phyloP scores from a whole-genome alignment of 2,888 invertebrate species.

The Nemotelus pantherinus region DNA sequence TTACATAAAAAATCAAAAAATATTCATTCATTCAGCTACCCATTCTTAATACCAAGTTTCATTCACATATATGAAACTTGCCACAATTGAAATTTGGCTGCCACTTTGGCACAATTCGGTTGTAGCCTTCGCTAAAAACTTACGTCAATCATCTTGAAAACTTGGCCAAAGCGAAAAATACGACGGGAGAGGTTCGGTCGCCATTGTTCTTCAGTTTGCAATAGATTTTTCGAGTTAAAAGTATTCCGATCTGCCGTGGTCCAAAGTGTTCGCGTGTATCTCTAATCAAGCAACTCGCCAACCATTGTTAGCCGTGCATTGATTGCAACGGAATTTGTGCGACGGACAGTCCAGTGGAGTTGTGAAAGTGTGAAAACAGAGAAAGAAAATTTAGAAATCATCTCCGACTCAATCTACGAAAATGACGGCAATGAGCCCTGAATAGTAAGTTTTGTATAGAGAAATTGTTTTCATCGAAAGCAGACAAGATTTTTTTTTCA shows the following conservation, averaged over 20 bases:
- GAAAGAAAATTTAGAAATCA: constrained; percentile 28
- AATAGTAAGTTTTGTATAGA: constrained; percentile 73
- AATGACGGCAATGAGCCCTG: constrained; percentile 77
- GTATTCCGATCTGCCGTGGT: constrained; percentile 20
- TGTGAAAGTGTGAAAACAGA: constrained; percentile 40
- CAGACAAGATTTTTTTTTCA: constrained; percentile 39
- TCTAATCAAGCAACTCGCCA: neutral
- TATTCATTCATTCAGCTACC: no score
- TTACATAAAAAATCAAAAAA: no score
- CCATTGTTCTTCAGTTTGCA: constrained; percentile 49
- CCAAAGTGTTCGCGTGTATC: constrained; percentile 14
- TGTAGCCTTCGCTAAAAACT: constrained; percentile 33
- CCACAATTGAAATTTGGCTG: constrained; percentile 10
- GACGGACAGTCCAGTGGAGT: constrained; percentile 17
- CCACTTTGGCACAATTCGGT: constrained; percentile 47
- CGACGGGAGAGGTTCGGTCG: constrained; percentile 47
- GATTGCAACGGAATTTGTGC: constrained; percentile 19
- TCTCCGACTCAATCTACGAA: constrained; percentile 41
- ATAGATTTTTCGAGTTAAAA: constrained; percentile 44
- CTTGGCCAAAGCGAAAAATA: constrained; percentile 41
- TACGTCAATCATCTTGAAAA: constrained; percentile 50
- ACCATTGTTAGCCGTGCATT: constrained; percentile 8
- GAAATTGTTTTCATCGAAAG: constrained; percentile 30
- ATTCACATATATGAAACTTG: no score
- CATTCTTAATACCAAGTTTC: no score